phyloP scores from a whole-genome alignment of 64 coral and sea anemone species.

The Anthopleura sola region DNA sequence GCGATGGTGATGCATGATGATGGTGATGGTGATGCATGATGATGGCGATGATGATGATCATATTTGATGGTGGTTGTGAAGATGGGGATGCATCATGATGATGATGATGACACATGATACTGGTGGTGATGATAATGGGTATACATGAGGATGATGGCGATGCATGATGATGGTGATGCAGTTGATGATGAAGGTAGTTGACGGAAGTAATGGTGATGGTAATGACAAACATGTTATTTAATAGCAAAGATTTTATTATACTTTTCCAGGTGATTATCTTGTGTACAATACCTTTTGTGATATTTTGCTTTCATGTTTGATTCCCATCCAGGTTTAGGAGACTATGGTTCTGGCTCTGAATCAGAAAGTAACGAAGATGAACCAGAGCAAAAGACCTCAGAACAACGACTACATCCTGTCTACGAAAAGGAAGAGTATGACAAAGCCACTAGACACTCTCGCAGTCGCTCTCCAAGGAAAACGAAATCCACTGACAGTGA shows the following conservation, averaged over 20 bases:
- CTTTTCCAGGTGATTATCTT: too few species aligned
- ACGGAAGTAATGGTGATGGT: background rate
- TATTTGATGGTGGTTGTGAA: background rate
- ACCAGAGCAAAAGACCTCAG: background rate
- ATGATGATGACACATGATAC: too few species aligned
- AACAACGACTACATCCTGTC: slow-evolving; percentile 5
- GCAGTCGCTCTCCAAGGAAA: slow-evolving; percentile 21
- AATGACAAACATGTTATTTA: too few species aligned
- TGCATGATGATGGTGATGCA: too few species aligned
- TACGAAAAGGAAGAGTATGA: slow-evolving; percentile 11
- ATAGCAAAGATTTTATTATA: too few species aligned
- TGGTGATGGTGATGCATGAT: too few species aligned
- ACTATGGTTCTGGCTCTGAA: slow-evolving; percentile 53
- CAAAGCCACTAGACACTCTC: slow-evolving; percentile 35
- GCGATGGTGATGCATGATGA: too few species aligned
- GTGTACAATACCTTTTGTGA: background rate
- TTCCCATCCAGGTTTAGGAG: slow-evolving; percentile 28
- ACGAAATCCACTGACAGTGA: background rate
- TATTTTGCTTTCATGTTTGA: background rate
- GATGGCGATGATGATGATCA: too few species aligned
- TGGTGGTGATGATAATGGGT: background rate
- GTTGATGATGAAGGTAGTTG: too few species aligned
- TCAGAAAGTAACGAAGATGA: slow-evolving; percentile 28
- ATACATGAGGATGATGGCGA: background rate
- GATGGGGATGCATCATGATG: too few species aligned